Conservation (phyloP, 2,888 invertebrate genomes). For the Himalopsyche japonica region DNA sequence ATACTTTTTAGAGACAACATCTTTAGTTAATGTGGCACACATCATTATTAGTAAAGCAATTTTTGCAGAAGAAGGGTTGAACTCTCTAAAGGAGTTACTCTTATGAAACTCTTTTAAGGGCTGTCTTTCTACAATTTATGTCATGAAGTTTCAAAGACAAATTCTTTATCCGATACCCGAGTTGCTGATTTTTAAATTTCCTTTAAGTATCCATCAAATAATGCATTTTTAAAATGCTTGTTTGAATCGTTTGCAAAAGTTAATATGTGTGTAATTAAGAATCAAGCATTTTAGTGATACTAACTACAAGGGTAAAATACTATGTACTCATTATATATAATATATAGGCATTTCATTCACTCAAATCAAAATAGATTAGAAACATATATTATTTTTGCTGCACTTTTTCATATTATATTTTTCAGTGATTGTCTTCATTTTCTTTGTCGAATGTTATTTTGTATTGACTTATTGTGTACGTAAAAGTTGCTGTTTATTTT, state of each 20-base stretch:
- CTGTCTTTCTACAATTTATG: too few species aligned
- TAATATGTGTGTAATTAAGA: background rate
- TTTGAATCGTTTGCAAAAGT: background rate
- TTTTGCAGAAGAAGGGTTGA: too few species aligned
- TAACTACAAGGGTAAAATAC: background rate
- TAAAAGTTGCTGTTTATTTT: background rate
- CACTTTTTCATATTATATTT: background rate
- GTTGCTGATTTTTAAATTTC: background rate
- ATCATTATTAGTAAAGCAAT: too few species aligned
- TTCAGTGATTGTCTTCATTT: background rate
- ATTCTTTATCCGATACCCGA: too few species aligned
- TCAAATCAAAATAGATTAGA: background rate
- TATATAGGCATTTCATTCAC: background rate
- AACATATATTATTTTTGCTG: background rate
- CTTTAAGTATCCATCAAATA: background rate
- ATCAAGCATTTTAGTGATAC: background rate
- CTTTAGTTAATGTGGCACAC: too few species aligned
- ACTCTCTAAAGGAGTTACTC: too few species aligned
- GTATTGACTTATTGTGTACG: background rate
- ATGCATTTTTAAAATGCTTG: background rate
- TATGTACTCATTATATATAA: background rate
- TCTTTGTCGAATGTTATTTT: background rate
- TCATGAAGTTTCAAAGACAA: too few species aligned
- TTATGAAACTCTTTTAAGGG: too few species aligned
- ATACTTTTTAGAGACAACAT: too few species aligned